Conservation (phyloP, 2,797 vertebrate species). For the Octomys mimax region DNA sequence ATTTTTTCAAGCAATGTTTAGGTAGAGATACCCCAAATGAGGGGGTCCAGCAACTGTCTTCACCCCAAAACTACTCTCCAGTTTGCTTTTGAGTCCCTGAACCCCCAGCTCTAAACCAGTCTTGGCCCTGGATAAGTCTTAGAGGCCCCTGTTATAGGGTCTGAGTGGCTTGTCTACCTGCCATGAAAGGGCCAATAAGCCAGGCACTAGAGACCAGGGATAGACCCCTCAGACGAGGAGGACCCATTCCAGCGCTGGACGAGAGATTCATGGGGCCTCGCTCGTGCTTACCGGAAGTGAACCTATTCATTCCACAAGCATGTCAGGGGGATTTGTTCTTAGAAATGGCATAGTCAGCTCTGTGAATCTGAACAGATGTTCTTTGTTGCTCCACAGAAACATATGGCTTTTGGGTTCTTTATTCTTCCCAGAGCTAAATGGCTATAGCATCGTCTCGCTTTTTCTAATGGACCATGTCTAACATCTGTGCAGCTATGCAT, state of each 20-base stretch:
- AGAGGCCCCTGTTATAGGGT: not conserved
- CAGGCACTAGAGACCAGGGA: not conserved
- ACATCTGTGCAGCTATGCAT: conserved; percentile 70
- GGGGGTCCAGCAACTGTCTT: not conserved
- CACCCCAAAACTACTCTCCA: not conserved
- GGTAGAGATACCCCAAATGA: not conserved
- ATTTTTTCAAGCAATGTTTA: not conserved
- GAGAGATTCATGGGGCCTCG: not conserved
- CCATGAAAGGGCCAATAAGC: not conserved
- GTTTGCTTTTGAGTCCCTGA: not conserved
- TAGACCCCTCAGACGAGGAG: not conserved
- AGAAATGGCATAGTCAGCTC: conserved; percentile 74
- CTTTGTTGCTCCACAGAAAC: conserved; percentile 73
- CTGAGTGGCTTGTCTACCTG: not conserved
- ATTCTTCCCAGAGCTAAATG: not conserved
- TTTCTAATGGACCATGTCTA: conserved; percentile 54
- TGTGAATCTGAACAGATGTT: conserved; percentile 80
- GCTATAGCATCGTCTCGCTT: conserved; percentile 34
- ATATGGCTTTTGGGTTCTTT: not conserved
- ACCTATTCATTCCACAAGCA: not conserved
- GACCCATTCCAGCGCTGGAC: not conserved
- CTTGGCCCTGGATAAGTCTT: not conserved
- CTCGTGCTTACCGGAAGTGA: not conserved
- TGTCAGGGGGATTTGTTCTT: not conserved
- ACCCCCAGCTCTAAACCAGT: too few relatives aligned